phyloP scores from a whole-genome alignment of 2,113 vertebrate species.

The Scalopus aquaticus region DNA sequence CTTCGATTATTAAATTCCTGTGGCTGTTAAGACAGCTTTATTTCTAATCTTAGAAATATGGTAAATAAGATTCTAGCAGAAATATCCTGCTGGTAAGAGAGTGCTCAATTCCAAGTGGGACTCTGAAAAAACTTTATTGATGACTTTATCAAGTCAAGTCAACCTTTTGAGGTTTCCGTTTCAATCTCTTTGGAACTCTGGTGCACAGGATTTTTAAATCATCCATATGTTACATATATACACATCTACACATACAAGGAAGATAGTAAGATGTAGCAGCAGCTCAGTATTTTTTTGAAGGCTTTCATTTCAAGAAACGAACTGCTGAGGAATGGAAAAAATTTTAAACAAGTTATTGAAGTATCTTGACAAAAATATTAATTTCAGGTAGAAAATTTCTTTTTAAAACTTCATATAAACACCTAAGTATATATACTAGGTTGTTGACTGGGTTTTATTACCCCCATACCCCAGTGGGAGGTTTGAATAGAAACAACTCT shows the following conservation, averaged over 20 bases:
- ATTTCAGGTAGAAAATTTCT: not conserved
- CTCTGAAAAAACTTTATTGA: not conserved
- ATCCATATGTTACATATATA: not conserved
- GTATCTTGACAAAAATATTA: not conserved
- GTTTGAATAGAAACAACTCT: not conserved
- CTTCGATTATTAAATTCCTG: not conserved
- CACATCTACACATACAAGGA: not conserved
- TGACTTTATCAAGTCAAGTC: not conserved
- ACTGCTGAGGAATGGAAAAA: not conserved
- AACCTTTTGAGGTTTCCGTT: not conserved
- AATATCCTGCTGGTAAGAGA: not conserved
- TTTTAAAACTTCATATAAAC: not conserved
- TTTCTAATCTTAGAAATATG: constrained; percentile 8
- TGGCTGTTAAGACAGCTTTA: not conserved
- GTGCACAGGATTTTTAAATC: not conserved
- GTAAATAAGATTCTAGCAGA: not conserved
- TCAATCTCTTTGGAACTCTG: not conserved
- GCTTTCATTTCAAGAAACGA: not conserved
- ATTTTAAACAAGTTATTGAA: not conserved
- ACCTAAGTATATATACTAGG: not conserved
- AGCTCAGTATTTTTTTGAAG: not conserved
- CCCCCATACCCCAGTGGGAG: not conserved
- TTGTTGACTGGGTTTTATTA: not conserved
- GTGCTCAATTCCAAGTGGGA: not conserved
- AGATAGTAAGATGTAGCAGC: not conserved